Base-by-base conservation (phyloP, 1,140 invertebrate genomes). In the Heliconius hewitsoni region DNA sequence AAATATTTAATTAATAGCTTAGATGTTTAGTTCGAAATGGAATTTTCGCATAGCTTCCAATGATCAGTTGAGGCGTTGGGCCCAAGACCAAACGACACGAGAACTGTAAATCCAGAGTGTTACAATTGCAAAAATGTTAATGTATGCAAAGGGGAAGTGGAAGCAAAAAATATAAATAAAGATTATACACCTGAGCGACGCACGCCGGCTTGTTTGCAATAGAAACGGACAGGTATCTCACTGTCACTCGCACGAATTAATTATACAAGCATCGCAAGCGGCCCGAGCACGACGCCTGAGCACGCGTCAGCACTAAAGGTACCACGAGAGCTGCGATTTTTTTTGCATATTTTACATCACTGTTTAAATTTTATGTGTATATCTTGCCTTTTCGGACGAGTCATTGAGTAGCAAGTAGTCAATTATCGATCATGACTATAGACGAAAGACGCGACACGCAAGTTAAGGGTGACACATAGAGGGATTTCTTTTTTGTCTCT, bases 71-170 rank as follows among this genome's bases (percentile, higher is more conserved):
- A 3, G 13, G 3, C 3, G 11, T 66, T 5, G 60, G 9, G 13
- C 9, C 23, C 19, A 30, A 30, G 11, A 27, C 1, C n/a, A 66
- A 66, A 66, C 4, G 3, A 27, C 9, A 6, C 3, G 60, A 27
- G 60, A 23, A 66, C 11, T 13, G 27, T 23, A 27, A n/a, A 70
- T 79, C 55, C 71, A 78, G 73, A 81, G 77, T 71, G 71, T 77
- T 73, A 85, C 84, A 85, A 81, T 87, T 83, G 88, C 87, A 77
- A 89, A 92, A 91, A 88, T 88, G 84, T 86, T 93, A 93, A 93
- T 93, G 88, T 93, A 94, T 93, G 90, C 91, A 93, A 94, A 93
- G 93, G 91, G 93, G 91, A 94, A 94, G 91, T 86, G 79, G 87
- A 84, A 85, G 89, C 89, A 92, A 93, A 92, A 86, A 85, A 77